Conservation (phyloP, 2,888 invertebrate species). For the Parelbella ahira region DNA sequence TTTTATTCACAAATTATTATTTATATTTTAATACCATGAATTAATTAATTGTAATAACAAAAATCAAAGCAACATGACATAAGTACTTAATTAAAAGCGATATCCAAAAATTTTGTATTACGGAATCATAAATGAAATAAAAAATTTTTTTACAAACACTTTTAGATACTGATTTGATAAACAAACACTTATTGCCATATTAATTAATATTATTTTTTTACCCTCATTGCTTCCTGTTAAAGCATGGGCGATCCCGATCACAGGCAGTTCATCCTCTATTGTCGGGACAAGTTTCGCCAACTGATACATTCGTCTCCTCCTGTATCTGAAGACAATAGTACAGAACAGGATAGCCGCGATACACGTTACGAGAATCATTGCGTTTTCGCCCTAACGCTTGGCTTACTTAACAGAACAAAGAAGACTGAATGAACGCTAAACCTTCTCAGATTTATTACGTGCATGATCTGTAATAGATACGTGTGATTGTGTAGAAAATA, state of each 20-base stretch:
- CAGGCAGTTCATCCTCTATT: constrained; percentile 39
- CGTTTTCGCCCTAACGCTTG: too few relatives aligned
- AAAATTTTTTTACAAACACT: too few relatives aligned
- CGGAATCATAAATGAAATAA: too few relatives aligned
- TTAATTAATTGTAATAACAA: too few relatives aligned
- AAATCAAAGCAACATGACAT: too few relatives aligned
- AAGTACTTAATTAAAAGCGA: too few relatives aligned
- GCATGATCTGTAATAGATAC: background rate
- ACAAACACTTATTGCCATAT: too few relatives aligned
- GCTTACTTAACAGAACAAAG: background rate
- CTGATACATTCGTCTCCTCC: constrained; percentile 50
- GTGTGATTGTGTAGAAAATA: constrained; percentile 27
- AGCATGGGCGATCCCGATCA: constrained; percentile 50
- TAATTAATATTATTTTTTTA: too few relatives aligned
- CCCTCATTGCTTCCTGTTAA: constrained; percentile 52
- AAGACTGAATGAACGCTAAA: background rate
- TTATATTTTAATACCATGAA: too few relatives aligned
- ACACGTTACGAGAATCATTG: constrained; percentile 49
- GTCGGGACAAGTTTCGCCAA: constrained; percentile 44
- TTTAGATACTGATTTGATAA: too few relatives aligned
- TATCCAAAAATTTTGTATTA: too few relatives aligned
- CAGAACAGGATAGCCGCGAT: constrained; percentile 43
- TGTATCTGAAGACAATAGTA: constrained; percentile 43
- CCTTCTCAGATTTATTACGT: background rate
- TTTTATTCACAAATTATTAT: too few relatives aligned